Base-by-base conservation (phyloP, 2,888 invertebrate genomes). In the Sesia bembeciformis region DNA sequence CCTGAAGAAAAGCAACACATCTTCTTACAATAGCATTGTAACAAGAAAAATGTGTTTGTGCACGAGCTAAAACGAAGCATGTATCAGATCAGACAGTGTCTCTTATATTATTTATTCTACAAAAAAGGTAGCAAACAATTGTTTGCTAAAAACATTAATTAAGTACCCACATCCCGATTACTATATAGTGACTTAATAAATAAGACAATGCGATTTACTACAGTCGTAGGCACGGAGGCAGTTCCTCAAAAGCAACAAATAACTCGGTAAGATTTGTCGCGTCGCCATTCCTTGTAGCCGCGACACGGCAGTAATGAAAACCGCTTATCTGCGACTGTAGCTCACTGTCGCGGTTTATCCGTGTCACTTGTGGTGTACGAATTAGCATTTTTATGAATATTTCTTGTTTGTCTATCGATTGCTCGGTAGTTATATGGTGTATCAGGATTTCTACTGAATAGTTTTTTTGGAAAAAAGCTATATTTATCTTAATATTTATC, bases 261-360 rank as follows among this genome's bases (percentile, higher is more conserved):
- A 83, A 81, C 77, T 80, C 54, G 63, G 62, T 63, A 72, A 78
- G 79, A 81, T 81, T 79, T 82, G 82, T 78, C 62, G 66, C 66
- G 76, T 72, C 78, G 73, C 77, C 78, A 79, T 81, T 76, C 75
- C 78, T 81, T 79, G 76, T 72, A 65, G 70, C 52, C 67, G 71
- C 77, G 83, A 80, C 83, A 70, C 74, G 69, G 67, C 76, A 69
- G 76, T 84, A 82, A 82, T 79, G 82, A 81, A 82, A 77, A 74
- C 74, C 58, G 54, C 75, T 81, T 84, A 84, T 84, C 84, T 77
- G 62, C 64, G 72, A 72, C 77, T 74, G 73, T 78, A 73, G 75
- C 68, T 75, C 74, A 71, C 67, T 67, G 52, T 53, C 53, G 67
- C 67, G 8, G 52, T n/a, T 52, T 52, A 52, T 52, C 52, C 40